Base-by-base conservation (phyloP, 2,888 invertebrate species). In the Macrophya annulata region DNA sequence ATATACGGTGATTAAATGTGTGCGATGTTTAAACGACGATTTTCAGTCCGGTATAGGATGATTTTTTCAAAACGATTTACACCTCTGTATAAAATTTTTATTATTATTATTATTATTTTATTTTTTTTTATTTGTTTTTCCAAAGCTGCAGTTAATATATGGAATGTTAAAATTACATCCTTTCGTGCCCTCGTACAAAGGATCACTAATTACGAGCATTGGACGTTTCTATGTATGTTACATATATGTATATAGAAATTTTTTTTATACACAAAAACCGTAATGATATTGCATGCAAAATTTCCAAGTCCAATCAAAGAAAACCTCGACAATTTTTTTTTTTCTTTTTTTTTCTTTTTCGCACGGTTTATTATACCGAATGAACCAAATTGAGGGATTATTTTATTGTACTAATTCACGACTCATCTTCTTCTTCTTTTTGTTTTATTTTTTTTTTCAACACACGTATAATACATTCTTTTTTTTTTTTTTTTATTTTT, bases 181-280 rank as follows among this genome's bases (percentile, higher is more conserved):
- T 31, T 31, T 37, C 12, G 15, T 68, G 68, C 68, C 31, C 68
- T 31, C 25, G 31, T 31, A 31, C 68, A 31, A 68, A 68, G 68
- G 31, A 68, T 68, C 4, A 68, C 68, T 68, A 4, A 68, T 68
- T 68, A 68, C 68, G 68, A 68, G 31, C 31, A 37, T 25, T 15
- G 68, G 68, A 68, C 68, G 25, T 68, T 68, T 1, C 4, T 55
- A 55, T n/a, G 3, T 31, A 31, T 31, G 31, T 31, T 31, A 31
- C 31, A 31, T 31, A n/a, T n/a, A n/a, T n/a, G n/a, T n/a, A n/a
- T n/a, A 31, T 31, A 31, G 31, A 31, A 31, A 31, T 31, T 31
- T 31, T 31, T 31, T 3, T 31, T 31, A 31, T 31, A 31, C 31
- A 31, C 3, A 31, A 31, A 31, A 31, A 31, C 3, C 31, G n/a